Evolutionary conservation across 2,113 vertebrate species (phyloP), one percentile per base, ranked within the genome.

Genomic region (Elephas maximus): DNA sequence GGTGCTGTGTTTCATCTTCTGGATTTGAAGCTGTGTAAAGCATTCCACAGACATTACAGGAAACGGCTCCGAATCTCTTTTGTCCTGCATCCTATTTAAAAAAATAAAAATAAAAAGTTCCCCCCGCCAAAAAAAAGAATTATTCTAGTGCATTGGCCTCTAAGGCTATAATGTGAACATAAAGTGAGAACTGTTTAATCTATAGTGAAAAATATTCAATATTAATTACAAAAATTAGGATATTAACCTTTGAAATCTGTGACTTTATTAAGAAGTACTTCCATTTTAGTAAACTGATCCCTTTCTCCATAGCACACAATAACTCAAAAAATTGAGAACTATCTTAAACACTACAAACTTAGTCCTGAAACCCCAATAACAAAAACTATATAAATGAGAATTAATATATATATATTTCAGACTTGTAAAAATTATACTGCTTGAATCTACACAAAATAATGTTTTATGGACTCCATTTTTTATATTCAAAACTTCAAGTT

Each of bases 1-100:
- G 98, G 97, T 99, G 99, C 63, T 99, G 99, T 45, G 99, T 99
- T 98, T 99, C 99, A 95, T 99, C 99, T 95, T 99, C 99, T 6
- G 99, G 99, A 98, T 99, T 99, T 97, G 99, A 99, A 53, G 99
- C 99, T 24, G 99, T 99, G 92, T 99, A 99, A 86, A 99, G 99
- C 99, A 99, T 99, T 98, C 99, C 99, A 98, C 99, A 99, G 96
- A 99, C 98, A 92, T 98, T 99, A 98, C 99, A 99, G 93, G 99
- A 99, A 98, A 99, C 99, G 3, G 99, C 99, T 97, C 99, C 99
- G 98, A 99, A 99, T 95, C 99, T 98, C 98, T 99, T 99, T 97
- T 99, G 99, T 84, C 99, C 99, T 81, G 99, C 99, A 97, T 99
- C 99, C 99, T 99, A 97, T 95, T 97, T 51, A 65, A 48, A 94